A percentile compares a stretch with the other conserved stretches of the same genome.
phyloP scores from a whole-genome alignment of 2,888 invertebrate genomes.

The Calameuta filiformis region DNA sequence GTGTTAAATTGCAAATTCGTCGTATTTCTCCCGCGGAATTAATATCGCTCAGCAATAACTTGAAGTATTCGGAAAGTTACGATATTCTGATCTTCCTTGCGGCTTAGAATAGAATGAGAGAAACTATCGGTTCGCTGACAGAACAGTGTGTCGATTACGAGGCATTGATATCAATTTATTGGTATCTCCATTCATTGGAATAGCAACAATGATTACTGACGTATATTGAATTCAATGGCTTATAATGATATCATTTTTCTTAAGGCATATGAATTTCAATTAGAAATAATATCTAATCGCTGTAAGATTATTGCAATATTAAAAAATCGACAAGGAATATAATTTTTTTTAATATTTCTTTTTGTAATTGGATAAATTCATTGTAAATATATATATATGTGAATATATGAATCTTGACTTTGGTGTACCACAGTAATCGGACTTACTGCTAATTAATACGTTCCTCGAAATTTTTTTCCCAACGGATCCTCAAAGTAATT shows the following conservation, averaged over 20 bases:
- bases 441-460: constrained; percentile 24
- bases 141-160: neutral
- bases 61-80: neutral
- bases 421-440: neutral
- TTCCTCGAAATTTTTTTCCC: constrained; percentile 37
- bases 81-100: neutral
- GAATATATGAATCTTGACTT: neutral
- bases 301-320: neutral
- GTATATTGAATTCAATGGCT: neutral
- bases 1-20: neutral
- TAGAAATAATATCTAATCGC: neutral
- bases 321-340: neutral
- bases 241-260: neutral
- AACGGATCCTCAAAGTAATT: constrained; percentile 33
- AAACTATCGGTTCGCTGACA: neutral
- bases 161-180: neutral
- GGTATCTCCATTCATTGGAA: neutral
- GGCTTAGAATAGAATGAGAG: neutral
- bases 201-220: neutral
- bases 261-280: neutral
- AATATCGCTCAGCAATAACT: neutral
- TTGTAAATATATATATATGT: neutral
- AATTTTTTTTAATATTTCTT: neutral
- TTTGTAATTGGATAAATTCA: neutral
- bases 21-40: too few relatives aligned